These are phyloP conservation scores for Coranthus polyacanthus DNA, from an alignment of 2,797 vertebrate genomes.

Conservation along the genomic window DNA sequence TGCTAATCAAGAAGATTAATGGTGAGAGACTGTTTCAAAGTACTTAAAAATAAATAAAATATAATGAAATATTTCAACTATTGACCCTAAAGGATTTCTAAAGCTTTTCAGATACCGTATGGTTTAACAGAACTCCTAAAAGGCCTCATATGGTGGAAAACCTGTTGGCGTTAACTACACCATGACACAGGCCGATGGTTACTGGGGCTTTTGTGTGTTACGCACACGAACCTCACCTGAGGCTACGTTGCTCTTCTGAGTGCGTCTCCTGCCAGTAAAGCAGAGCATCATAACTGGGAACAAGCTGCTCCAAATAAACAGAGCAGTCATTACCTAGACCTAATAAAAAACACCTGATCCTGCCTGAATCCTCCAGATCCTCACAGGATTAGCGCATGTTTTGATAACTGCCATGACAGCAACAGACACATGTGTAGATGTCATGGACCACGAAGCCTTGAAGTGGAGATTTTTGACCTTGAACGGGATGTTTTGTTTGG, in stretches of 20 bases:
- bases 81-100: too few species aligned
- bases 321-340: constrained; percentile 45
- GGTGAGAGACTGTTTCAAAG: constrained; percentile 26
- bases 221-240: constrained; percentile 59
- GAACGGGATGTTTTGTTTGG: too few species aligned
- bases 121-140: constrained; percentile 47
- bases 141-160: constrained; percentile 61
- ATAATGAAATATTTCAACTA: background rate
- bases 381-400: constrained; percentile 1
- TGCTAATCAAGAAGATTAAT: constrained; percentile 31
- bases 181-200: too few species aligned
- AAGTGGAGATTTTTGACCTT: too few species aligned
- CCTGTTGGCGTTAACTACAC: constrained; percentile 66
- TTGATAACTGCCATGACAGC: constrained; percentile 20
- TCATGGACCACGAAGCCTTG: too few species aligned
- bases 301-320: constrained; percentile 68
- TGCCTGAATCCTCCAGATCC: constrained; percentile 13
- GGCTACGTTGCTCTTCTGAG: constrained; percentile 36
- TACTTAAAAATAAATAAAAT: background rate
- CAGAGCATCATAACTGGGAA: constrained; percentile 45
- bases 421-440: too few species aligned
- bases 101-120: too few species aligned
- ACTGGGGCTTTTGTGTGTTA: too few species aligned
- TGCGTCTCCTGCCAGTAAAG: constrained; percentile 44
- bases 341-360: constrained; percentile 64